These are phyloP conservation scores for Pterophyllum scalare DNA, from an alignment of 2,113 vertebrate genomes.

Conservation along the genomic window DNA sequence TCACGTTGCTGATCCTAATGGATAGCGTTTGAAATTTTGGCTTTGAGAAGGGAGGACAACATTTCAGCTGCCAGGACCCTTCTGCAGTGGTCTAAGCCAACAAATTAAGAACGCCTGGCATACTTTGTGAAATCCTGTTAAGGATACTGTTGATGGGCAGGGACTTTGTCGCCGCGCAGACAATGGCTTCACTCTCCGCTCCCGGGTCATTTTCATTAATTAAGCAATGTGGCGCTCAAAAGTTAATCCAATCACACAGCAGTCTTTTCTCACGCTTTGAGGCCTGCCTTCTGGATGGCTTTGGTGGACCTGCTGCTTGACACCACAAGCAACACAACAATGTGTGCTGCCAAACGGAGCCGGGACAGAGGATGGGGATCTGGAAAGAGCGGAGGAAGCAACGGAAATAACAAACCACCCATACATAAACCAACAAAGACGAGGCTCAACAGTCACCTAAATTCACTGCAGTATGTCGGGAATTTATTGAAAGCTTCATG, in stretches of 20 bases:
- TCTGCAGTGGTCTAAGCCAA: conserved; percentile 64
- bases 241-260: conserved; percentile 77
- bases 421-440: conserved; percentile 48
- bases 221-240: conserved; percentile 73
- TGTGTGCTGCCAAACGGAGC: conserved; percentile 43
- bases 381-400: conserved; percentile 24
- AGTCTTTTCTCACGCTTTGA: conserved; percentile 76
- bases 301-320: conserved; percentile 48
- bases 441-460: neutral
- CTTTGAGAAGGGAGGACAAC: conserved; percentile 38
- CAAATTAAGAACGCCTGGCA: conserved; percentile 75
- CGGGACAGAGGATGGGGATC: conserved; percentile 14
- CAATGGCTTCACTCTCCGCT: conserved; percentile 69
- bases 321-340: conserved; percentile 62
- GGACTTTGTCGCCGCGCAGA: conserved; percentile 66
- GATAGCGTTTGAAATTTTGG: conserved; percentile 36
- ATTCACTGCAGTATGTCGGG: conserved; percentile 11
- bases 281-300: conserved; percentile 58
- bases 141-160: conserved; percentile 67
- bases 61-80: conserved; percentile 50
- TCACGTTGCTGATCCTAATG: conserved; percentile 5
- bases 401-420: conserved; percentile 47
- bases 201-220: conserved; percentile 81
- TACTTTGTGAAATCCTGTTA: conserved; percentile 79
- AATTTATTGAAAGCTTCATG: conserved; percentile 22